These are phyloP conservation scores for Berghia stephanieae DNA, from an alignment of 1,140 invertebrate genomes.

Conservation along the genomic window DNA sequence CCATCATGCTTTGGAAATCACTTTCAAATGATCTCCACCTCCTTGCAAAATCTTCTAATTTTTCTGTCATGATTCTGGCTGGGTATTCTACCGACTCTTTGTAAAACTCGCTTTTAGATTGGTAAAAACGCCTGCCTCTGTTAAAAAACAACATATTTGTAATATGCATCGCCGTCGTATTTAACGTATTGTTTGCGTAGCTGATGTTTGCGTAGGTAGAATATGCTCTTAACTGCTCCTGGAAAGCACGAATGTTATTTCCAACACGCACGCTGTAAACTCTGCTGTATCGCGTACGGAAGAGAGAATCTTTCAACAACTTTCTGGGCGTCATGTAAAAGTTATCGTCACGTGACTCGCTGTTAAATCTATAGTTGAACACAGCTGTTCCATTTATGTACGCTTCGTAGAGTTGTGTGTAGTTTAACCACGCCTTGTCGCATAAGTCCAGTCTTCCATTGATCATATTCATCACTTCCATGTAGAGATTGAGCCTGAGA, in stretches of 20 bases:
- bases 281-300: conserved; percentile 36
- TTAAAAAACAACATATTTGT: conserved; percentile 35
- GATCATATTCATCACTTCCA: conserved; percentile 27
- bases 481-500: conserved; percentile 31
- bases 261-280: conserved; percentile 36
- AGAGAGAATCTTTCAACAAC: conserved; percentile 38
- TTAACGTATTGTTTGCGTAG: conserved; percentile 33
- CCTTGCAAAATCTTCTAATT: conserved; percentile 34
- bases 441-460: conserved; percentile 37
- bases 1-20: conserved; percentile 26
- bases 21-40: conserved; percentile 30
- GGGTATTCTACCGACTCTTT: conserved; percentile 47
- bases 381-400: conserved; percentile 45
- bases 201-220: background rate
- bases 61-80: conserved; percentile 35
- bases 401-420: conserved; percentile 40
- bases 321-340: conserved; percentile 43
- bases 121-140: conserved; percentile 39
- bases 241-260: conserved; percentile 33
- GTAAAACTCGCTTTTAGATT: conserved; percentile 50
- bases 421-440: conserved; percentile 41
- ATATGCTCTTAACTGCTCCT: background rate
- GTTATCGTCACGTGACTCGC: conserved; percentile 41
- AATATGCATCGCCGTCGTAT: conserved; percentile 34
- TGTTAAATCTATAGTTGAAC: conserved; percentile 43